Conservation (phyloP, 2,888 invertebrate genomes). For the Habroteleia sp. region DNA sequence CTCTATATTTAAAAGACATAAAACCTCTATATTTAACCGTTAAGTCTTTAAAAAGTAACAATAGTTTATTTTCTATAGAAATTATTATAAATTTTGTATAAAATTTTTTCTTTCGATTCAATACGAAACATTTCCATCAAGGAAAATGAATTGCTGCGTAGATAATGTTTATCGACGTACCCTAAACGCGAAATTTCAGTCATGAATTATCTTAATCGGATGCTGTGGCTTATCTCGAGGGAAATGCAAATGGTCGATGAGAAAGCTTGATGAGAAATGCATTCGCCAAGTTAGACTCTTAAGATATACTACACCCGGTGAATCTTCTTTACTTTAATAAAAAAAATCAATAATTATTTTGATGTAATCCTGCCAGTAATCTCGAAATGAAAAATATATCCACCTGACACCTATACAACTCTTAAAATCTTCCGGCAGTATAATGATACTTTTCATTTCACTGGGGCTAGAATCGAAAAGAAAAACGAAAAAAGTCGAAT, state of each 20-base stretch:
- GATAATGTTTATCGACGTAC: slow-evolving; percentile 24
- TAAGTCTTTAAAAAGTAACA: too few relatives aligned
- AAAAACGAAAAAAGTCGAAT: background rate
- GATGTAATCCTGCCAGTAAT: slow-evolving; percentile 20
- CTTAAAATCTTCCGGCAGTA: background rate
- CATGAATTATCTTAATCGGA: slow-evolving; percentile 52
- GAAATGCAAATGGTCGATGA: slow-evolving; percentile 58
- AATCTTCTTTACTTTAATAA: slow-evolving; percentile 12
- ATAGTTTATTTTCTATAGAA: too few relatives aligned
- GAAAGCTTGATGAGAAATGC: slow-evolving; percentile 55
- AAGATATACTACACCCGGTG: slow-evolving; percentile 3
- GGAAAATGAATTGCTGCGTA: slow-evolving; percentile 10
- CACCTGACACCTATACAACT: slow-evolving; percentile 3
- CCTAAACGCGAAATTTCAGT: slow-evolving; percentile 34
- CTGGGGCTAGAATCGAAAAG: background rate
- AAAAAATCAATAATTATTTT: slow-evolving; percentile 48
- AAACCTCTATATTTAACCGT: too few relatives aligned
- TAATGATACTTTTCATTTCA: slow-evolving; percentile 18
- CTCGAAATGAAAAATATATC: slow-evolving; percentile 34
- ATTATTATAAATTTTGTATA: too few relatives aligned
- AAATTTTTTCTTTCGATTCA: too few relatives aligned
- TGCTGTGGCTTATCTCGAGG: slow-evolving; percentile 53
- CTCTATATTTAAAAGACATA: too few relatives aligned
- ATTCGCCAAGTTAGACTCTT: slow-evolving; percentile 16
- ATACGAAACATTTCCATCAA: slow-evolving; percentile 11